These are phyloP conservation scores for Pyrrhia umbra DNA, from an alignment of 2,888 invertebrate species.

Conservation along the genomic window DNA sequence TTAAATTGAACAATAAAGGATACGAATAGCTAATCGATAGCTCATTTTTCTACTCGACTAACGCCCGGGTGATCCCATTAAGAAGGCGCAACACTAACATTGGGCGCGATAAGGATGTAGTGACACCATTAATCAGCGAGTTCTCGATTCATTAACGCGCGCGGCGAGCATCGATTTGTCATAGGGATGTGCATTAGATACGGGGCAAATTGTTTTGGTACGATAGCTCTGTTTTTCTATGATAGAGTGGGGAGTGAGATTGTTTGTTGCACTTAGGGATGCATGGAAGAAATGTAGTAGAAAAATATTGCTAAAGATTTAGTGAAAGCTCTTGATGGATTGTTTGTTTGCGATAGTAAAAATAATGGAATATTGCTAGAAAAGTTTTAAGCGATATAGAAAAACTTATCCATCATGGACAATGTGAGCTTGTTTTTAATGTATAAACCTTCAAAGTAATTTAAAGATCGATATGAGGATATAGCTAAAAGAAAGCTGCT, in stretches of 20 bases:
- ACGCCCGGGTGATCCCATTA: conserved; percentile 83
- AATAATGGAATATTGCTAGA: conserved; percentile 9
- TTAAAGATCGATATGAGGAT: not conserved
- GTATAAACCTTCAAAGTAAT: not conserved
- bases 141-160: conserved; percentile 85
- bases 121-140: conserved; percentile 86
- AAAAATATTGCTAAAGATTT: conserved; percentile 44
- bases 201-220: conserved; percentile 60
- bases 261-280: conserved; percentile 46
- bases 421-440: not conserved
- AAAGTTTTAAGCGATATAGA: not conserved
- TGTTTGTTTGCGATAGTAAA: conserved; percentile 27
- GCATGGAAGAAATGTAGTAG: conserved; percentile 34
- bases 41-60: conserved; percentile 65
- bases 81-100: conserved; percentile 79
- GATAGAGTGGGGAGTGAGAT: conserved; percentile 47
- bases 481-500: no score
- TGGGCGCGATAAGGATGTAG: conserved; percentile 78
- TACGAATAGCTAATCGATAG: conserved; percentile 56
- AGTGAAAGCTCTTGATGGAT: conserved; percentile 26
- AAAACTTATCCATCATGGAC: conserved; percentile 7
- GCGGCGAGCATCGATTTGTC: conserved; percentile 83
- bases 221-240: conserved; percentile 58
- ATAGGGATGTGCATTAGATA: conserved; percentile 76
- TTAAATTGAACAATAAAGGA: conserved; percentile 62